These are phyloP conservation scores for Lasioglossum figueresi DNA, from an alignment of 2,888 invertebrate species.

Conservation along the genomic window DNA sequence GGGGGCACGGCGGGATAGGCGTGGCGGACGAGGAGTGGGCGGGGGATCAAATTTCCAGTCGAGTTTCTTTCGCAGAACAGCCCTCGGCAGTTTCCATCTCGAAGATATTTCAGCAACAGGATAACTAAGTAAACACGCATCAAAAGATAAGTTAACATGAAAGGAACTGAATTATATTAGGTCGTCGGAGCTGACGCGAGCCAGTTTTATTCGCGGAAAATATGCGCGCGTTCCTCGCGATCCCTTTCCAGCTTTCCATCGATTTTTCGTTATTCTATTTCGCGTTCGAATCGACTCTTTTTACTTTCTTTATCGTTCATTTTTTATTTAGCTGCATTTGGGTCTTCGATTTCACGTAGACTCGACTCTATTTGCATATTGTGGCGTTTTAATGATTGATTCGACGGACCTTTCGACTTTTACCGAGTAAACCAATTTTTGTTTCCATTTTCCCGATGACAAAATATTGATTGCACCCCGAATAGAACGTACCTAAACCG, in stretches of 20 bases:
- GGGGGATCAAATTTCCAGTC: background rate
- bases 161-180: slow-evolving; percentile 1
- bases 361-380: background rate
- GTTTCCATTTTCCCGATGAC: background rate
- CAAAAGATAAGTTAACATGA: slow-evolving; percentile 18
- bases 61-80: background rate
- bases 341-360: background rate
- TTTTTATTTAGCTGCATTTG: background rate
- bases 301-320: background rate
- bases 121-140: slow-evolving; percentile 10
- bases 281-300: background rate
- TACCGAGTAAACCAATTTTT: background rate
- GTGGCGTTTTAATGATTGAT: background rate
- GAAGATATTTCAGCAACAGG: slow-evolving; percentile 12
- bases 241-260: background rate
- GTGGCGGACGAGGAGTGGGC: background rate
- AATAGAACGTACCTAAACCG: background rate
- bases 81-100: too few species aligned
- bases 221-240: background rate
- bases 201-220: slow-evolving; percentile 26
- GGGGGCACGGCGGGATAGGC: background rate
- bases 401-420: background rate
- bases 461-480: background rate
- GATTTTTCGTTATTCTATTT: slow-evolving; percentile 8
- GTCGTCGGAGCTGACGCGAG: background rate